Evolutionary conservation across 2,797 vertebrate species (phyloP).

Genomic region (Hippocampus kuda): DNA sequence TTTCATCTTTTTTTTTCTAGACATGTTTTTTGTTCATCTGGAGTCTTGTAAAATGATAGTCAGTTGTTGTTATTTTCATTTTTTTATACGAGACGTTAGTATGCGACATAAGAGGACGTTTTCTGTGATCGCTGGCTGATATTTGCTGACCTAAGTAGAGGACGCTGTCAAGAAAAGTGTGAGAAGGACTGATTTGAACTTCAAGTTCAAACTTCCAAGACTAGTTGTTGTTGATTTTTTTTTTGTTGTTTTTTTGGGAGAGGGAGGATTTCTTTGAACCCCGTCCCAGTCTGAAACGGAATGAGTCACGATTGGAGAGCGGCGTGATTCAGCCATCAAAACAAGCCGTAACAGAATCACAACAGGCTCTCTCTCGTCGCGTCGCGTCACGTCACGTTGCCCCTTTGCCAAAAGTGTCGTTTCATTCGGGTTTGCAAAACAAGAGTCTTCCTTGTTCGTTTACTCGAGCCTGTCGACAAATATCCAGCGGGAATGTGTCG

Average conservation of each 20-base stretch:
- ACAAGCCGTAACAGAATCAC: slow-evolving; percentile 27
- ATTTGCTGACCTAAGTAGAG: no score
- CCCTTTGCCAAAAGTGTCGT: slow-evolving; percentile 17
- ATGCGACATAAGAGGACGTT: no score
- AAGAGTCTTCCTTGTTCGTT: slow-evolving; percentile 23
- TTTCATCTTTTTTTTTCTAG: no score
- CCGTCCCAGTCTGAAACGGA: slow-evolving; percentile 42
- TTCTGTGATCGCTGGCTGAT: no score
- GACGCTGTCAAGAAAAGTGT: not conserved
- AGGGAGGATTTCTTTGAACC: slow-evolving; percentile 18
- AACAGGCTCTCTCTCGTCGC: slow-evolving; percentile 13
- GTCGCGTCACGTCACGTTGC: slow-evolving; percentile 10
- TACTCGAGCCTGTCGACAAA: slow-evolving; percentile 28
- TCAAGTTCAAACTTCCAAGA: not conserved
- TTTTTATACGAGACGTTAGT: no score
- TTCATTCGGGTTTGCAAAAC: slow-evolving; percentile 28
- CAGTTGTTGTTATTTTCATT: no score
- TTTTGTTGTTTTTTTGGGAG: slow-evolving; percentile 31
- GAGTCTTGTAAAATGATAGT: no score
- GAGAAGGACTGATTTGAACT: not conserved
- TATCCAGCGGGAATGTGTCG: slow-evolving; percentile 24
- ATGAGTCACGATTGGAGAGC: slow-evolving; percentile 50
- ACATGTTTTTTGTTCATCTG: no score
- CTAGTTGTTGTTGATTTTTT: no score
- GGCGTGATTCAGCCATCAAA: slow-evolving; percentile 51